These are phyloP conservation scores for Drosophila suzukii DNA, from an alignment of 1,140 invertebrate genomes.

Conservation along the genomic window DNA sequence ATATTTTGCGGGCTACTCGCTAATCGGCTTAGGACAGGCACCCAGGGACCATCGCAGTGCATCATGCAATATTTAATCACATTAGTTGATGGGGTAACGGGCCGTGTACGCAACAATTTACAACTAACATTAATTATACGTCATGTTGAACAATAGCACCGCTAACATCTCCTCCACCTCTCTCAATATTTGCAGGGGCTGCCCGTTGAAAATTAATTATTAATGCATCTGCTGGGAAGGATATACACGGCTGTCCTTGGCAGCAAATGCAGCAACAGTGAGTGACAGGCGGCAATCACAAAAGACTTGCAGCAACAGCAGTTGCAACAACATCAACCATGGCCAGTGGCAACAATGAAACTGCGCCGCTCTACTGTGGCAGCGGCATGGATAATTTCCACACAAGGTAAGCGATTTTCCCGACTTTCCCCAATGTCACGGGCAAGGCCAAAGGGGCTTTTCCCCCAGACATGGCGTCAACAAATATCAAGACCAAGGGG, in stretches of 20 bases:
- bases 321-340: conserved; percentile 43
- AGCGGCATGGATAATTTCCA: conserved; percentile 80
- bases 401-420: conserved; percentile 59
- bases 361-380: conserved; percentile 74
- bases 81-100: conserved; percentile 33
- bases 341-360: conserved; percentile 71
- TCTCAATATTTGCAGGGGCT: conserved; percentile 20
- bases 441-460: conserved; percentile 30
- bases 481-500: not conserved
- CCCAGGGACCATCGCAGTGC: conserved; percentile 3
- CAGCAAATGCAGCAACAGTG: conserved; percentile 31
- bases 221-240: conserved; percentile 54
- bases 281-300: conserved; percentile 40
- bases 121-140: conserved; percentile 59
- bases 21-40: conserved; percentile 51
- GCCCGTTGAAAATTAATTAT: conserved; percentile 56
- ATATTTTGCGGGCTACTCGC: conserved; percentile 14
- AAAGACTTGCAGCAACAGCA: conserved; percentile 25
- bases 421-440: conserved; percentile 40
- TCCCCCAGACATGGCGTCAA: conserved; percentile 10
- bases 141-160: conserved; percentile 31
- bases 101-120: conserved; percentile 51
- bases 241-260: conserved; percentile 53
- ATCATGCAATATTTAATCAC: conserved; percentile 42
- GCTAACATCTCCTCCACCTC: not conserved